phyloP scores from a whole-genome alignment of 2,888 invertebrate genomes.

The Thera obeliscata region DNA sequence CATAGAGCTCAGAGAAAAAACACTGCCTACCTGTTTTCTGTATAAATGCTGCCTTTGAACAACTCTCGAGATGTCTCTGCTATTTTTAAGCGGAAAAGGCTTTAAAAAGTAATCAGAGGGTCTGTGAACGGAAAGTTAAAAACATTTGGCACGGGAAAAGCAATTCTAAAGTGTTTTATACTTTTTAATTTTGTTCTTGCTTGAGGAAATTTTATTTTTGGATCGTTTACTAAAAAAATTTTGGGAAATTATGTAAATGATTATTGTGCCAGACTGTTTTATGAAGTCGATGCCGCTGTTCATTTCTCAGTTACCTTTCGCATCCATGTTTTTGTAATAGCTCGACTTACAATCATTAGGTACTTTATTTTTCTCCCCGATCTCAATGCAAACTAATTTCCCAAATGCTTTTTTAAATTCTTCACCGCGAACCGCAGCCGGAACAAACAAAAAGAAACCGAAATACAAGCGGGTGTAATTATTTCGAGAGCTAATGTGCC shows the following conservation, averaged over 20 bases:
- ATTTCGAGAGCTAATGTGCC: conserved; percentile 81
- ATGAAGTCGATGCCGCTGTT: not conserved
- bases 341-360: conserved; percentile 2
- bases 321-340: conserved; percentile 4
- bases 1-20: not conserved
- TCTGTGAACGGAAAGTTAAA: conserved; percentile 63
- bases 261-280: not conserved
- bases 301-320: not conserved
- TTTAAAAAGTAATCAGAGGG: conserved; percentile 79
- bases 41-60: conserved; percentile 48
- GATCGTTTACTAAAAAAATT: conserved; percentile 38
- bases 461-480: conserved; percentile 74
- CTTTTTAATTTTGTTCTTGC: conserved; percentile 68
- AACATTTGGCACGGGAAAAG: conserved; percentile 67
- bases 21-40: not conserved
- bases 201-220: conserved; percentile 45
- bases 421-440: conserved; percentile 69
- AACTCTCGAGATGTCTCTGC: conserved; percentile 64
- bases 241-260: conserved; percentile 16
- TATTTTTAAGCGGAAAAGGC: conserved; percentile 69
- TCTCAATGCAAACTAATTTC: conserved; percentile 71
- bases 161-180: conserved; percentile 73
- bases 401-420: conserved; percentile 78
- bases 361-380: conserved; percentile 18
- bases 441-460: conserved; percentile 59